Evolutionary conservation across 2,888 invertebrate genomes (phyloP).

Genomic region (Latheticus oryzae): DNA sequence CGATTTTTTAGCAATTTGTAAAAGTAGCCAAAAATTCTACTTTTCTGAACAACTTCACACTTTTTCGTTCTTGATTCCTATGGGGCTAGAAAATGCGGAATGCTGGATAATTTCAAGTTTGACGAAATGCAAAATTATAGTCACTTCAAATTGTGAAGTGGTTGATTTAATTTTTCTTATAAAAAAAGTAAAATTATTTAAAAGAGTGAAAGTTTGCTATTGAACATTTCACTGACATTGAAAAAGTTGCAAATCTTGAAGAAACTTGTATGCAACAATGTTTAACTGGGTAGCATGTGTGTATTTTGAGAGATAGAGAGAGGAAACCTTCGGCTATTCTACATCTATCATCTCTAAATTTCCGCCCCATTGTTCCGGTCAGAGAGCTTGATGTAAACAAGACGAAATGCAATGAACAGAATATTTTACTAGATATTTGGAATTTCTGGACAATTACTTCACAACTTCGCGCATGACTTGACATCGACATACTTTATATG

Average conservation of each 20-base stretch:
- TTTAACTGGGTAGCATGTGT: conserved; percentile 33
- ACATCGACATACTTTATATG: conserved; percentile 2
- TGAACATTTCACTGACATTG: background rate
- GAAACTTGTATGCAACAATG: background rate
- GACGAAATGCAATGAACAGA: conserved; percentile 40
- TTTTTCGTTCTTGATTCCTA: conserved; percentile 13
- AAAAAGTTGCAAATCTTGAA: background rate
- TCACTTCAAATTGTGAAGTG: background rate
- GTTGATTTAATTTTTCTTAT: conserved; percentile 3
- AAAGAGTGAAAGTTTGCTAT: too few species aligned
- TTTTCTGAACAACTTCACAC: conserved; percentile 8
- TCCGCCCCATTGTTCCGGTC: conserved; percentile 46
- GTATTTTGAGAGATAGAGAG: conserved; percentile 30
- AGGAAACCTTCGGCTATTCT: conserved; percentile 40
- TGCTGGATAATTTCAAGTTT: conserved; percentile 3
- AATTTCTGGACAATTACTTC: conserved; percentile 39
- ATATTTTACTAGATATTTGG: conserved; percentile 43
- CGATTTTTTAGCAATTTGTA: conserved; percentile 19
- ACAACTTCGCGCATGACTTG: background rate
- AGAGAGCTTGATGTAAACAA: conserved; percentile 44
- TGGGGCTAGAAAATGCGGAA: conserved; percentile 2
- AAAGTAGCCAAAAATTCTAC: conserved; percentile 7
- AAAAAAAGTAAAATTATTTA: too few species aligned
- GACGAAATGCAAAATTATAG: background rate
- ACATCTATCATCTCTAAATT: conserved; percentile 45